Conservation (phyloP, 1,140 invertebrate genomes). For the Drosophila kurseongensis region DNA sequence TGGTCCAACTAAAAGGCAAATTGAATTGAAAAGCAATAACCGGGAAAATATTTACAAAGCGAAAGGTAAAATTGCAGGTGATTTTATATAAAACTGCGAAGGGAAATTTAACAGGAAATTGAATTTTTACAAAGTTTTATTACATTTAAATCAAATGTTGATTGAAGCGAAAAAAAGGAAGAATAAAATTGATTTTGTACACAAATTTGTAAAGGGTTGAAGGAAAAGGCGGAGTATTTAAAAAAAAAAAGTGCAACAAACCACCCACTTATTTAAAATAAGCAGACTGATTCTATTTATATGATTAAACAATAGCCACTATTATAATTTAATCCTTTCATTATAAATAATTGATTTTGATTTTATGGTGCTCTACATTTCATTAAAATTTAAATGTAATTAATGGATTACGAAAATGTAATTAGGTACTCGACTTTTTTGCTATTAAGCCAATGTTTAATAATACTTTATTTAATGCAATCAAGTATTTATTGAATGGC, state of each 20-base stretch:
- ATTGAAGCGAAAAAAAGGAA: neutral
- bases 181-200: neutral
- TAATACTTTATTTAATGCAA: neutral
- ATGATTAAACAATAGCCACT: neutral
- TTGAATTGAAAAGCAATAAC: neutral
- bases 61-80: constrained; percentile 17
- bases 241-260: neutral
- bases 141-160: constrained; percentile 25
- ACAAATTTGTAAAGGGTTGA: neutral
- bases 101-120: constrained; percentile 45
- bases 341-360: neutral
- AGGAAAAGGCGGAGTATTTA: neutral
- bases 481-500: neutral
- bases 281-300: neutral
- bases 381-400: constrained; percentile 12
- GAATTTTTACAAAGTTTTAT: constrained; percentile 40
- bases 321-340: neutral
- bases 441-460: neutral
- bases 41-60: constrained; percentile 11
- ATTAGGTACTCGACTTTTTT: neutral
- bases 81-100: constrained; percentile 14
- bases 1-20: neutral
- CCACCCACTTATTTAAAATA: neutral
- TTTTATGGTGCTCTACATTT: neutral
- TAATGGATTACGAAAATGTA: neutral